phyloP scores from a whole-genome alignment of 2,113 vertebrate species.

The Ophthalmolycus amberensis region DNA sequence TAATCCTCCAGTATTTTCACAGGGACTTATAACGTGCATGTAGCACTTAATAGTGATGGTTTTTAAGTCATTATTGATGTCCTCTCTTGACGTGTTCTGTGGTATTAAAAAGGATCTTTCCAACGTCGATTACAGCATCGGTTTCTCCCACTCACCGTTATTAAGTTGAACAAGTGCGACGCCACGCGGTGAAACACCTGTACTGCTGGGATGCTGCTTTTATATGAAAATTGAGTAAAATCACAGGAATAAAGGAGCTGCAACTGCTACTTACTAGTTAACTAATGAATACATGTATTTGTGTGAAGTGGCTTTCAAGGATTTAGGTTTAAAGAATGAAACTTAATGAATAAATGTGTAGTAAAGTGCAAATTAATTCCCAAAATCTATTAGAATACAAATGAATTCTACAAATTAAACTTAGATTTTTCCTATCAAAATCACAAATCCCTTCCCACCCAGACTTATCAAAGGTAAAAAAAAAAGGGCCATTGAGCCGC shows the following conservation, averaged over 20 bases:
- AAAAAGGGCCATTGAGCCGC: conserved; percentile 46
- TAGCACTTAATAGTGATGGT: conserved; percentile 9
- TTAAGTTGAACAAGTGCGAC: conserved; percentile 62
- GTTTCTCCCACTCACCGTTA: background rate
- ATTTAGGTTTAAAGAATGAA: background rate
- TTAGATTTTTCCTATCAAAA: background rate
- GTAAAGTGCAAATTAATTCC: background rate
- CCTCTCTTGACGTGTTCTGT: conserved; percentile 5
- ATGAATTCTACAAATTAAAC: background rate
- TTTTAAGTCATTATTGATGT: background rate
- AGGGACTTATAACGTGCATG: conserved; percentile 13
- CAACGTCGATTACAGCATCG: conserved; percentile 22
- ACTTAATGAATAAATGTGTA: background rate
- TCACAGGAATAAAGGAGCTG: background rate
- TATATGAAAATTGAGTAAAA: background rate
- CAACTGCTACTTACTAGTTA: background rate
- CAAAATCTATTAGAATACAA: background rate
- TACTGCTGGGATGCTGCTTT: conserved; percentile 6
- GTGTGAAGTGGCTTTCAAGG: background rate
- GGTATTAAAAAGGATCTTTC: background rate
- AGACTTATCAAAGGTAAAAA: conserved; percentile 35
- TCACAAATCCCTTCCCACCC: background rate
- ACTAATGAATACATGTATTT: background rate
- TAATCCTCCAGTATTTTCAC: conserved; percentile 56
- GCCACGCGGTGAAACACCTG: conserved; percentile 35